Evolutionary conservation across 2,113 vertebrate genomes (phyloP).

Genomic region (Plectropomus leopardus): DNA sequence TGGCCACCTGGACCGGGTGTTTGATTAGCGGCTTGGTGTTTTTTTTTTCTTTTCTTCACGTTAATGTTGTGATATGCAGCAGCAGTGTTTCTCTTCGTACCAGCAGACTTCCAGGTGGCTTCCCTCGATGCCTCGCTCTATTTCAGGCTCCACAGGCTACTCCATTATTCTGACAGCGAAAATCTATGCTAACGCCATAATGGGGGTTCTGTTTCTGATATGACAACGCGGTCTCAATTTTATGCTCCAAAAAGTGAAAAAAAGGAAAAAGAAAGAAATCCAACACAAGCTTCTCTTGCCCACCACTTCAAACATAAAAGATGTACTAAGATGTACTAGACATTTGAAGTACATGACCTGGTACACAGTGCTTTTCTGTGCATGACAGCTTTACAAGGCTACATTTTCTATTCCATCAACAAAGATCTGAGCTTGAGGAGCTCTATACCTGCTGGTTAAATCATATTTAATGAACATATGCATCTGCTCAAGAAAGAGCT

Average conservation of each 20-base stretch:
- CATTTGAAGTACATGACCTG: not conserved
- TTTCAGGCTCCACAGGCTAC: constrained; percentile 47
- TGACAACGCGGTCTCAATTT: constrained; percentile 31
- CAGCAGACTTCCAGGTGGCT: constrained; percentile 47
- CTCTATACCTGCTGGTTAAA: not conserved
- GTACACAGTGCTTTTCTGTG: not conserved
- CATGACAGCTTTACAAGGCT: not conserved
- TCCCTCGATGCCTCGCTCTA: constrained; percentile 24
- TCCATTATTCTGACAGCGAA: constrained; percentile 29
- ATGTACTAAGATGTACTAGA: not conserved
- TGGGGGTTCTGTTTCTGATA: constrained; percentile 32
- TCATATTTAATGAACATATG: not conserved
- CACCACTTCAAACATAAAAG: not conserved
- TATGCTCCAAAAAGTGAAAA: not conserved
- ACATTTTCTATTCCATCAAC: constrained; percentile 12
- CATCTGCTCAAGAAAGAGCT: not conserved
- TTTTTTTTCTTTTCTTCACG: constrained; percentile 40
- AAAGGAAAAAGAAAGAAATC: not conserved
- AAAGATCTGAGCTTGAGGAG: not conserved
- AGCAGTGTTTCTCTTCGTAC: not conserved
- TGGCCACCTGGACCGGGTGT: constrained; percentile 40
- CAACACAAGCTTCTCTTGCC: constrained; percentile 1
- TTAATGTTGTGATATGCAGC: constrained; percentile 25
- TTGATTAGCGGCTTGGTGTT: constrained; percentile 26
- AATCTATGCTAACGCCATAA: constrained; percentile 17